Conservation (phyloP, 2,797 vertebrate species). For the Tapirus indicus region DNA sequence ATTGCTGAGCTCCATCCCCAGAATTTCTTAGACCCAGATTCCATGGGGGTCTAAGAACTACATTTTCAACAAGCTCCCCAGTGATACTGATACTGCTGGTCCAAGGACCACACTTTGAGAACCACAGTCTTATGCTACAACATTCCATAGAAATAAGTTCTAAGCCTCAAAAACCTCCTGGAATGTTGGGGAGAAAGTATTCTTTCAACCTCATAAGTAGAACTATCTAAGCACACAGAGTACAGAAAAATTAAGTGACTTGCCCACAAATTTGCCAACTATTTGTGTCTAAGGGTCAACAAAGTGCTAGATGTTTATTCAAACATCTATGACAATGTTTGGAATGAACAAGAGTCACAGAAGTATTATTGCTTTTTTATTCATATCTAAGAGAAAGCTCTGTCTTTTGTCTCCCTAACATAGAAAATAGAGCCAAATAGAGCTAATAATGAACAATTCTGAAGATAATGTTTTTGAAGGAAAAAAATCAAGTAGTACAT, state of each 20-base stretch:
- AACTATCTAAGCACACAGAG: neutral
- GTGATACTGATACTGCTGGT: neutral
- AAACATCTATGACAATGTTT: neutral
- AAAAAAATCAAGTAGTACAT: neutral
- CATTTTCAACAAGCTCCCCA: neutral
- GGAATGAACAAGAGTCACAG: neutral
- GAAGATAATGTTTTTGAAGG: neutral
- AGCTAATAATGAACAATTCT: neutral
- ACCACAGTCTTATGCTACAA: neutral
- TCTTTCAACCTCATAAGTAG: neutral
- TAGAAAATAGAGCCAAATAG: neutral
- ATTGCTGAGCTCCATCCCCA: neutral
- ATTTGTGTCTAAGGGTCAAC: neutral
- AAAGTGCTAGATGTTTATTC: neutral
- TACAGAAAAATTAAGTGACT: conserved; percentile 1
- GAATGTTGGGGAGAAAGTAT: neutral
- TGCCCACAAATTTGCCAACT: neutral
- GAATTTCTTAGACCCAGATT: neutral
- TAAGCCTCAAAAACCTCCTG: neutral
- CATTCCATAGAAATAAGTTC: neutral
- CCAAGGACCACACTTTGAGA: neutral
- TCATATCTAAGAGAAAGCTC: neutral
- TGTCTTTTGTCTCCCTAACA: neutral
- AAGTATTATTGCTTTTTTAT: neutral
- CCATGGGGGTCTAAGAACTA: neutral